Conservation (phyloP, 2,113 vertebrate genomes). For the Serilophus lunatus region DNA sequence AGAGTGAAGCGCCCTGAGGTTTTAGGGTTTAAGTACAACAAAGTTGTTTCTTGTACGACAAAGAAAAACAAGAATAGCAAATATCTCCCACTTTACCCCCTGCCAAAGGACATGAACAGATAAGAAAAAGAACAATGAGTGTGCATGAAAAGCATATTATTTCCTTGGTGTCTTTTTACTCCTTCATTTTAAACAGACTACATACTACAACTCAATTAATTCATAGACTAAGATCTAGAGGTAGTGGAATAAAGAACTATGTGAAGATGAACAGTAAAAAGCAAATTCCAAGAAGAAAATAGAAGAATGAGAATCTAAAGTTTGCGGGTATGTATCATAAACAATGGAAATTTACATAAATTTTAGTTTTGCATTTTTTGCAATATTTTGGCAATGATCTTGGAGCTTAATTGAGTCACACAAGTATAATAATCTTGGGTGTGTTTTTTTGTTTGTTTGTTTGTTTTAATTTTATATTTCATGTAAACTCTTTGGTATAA, state of each 20-base stretch:
- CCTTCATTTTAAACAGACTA: not conserved
- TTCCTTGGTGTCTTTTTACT: not conserved
- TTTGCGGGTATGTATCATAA: not conserved
- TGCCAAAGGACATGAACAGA: not conserved
- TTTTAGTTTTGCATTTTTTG: not conserved
- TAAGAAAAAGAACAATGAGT: not conserved
- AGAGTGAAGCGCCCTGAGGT: not conserved
- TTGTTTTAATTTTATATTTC: not conserved
- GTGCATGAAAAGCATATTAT: not conserved
- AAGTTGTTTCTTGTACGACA: not conserved
- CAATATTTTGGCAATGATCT: not conserved
- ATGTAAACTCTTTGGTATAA: not conserved
- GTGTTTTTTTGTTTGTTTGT: not conserved
- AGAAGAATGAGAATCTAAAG: not conserved
- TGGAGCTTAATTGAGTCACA: not conserved
- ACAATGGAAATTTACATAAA: not conserved
- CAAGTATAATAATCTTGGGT: not conserved
- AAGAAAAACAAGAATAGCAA: not conserved
- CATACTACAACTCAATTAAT: not conserved
- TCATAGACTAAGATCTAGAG: not conserved
- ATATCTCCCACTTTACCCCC: fast-evolving
- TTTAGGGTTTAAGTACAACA: not conserved
- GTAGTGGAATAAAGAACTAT: not conserved
- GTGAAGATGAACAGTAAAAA: not conserved
- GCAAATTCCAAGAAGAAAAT: not conserved